A percentile compares a stretch with the other conserved stretches of the same genome.
Conservation (phyloP, 2,888 invertebrate genomes). For the Lomographa bimaculata region DNA sequence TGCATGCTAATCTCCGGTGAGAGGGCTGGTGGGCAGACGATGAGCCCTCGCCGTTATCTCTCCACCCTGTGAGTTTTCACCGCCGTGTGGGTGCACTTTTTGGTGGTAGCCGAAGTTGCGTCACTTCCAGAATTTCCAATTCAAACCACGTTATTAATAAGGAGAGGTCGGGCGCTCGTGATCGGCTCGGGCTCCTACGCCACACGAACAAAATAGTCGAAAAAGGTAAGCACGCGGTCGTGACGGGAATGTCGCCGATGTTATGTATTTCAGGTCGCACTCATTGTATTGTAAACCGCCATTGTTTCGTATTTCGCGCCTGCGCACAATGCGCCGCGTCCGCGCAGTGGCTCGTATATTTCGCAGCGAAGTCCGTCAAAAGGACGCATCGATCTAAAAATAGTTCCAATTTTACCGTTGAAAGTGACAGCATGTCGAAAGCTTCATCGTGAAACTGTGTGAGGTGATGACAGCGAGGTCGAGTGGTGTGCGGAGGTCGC, state of each 20-base stretch:
- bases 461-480: conserved; percentile 1
- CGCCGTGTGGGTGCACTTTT: conserved; percentile 3
- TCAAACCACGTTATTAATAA: conserved; percentile 77
- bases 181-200: conserved; percentile 52
- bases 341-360: conserved; percentile 40
- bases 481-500: neutral
- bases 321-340: conserved; percentile 52
- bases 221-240: conserved; percentile 75
- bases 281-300: conserved; percentile 81
- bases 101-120: conserved; percentile 23
- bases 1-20: conserved; percentile 44
- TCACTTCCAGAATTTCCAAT: conserved; percentile 56
- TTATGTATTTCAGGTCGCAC: conserved; percentile 72
- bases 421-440: conserved; percentile 4
- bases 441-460: neutral
- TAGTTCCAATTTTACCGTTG: conserved; percentile 28
- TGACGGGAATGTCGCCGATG: conserved; percentile 77
- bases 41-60: neutral
- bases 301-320: conserved; percentile 80
- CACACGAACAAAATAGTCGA: conserved; percentile 68
- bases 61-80: neutral
- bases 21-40: conserved; percentile 24
- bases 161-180: conserved; percentile 60
- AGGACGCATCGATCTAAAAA: conserved; percentile 44
- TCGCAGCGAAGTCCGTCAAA: conserved; percentile 46